Base-by-base conservation (phyloP, 2,113 vertebrate genomes). In the Cromileptes altivelis region DNA sequence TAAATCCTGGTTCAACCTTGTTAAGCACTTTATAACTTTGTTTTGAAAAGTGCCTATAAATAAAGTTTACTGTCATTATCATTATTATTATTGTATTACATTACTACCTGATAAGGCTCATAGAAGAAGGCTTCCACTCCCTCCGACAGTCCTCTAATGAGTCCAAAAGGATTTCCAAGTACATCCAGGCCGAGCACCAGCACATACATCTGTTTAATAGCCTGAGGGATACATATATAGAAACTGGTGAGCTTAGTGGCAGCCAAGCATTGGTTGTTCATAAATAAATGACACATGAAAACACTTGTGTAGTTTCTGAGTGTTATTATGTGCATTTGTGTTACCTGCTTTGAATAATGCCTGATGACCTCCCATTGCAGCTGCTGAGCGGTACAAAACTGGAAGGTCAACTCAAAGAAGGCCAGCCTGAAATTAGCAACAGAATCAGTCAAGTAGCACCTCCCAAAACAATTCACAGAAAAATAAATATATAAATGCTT, bases 101-200 rank as follows among this genome's bases (percentile, higher is more conserved):
- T 40, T 57, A 50, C 45, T 70, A 99, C 98, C 97, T 99, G 97
- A 79, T 99, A 99, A 23, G 98, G 98, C 89, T 99, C 98, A 92
- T 99, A 99, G 92, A 99, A 99, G 91, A 99, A 98, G 18, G 98
- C 98, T 94, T 98, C 98, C 9, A 99, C 97, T 61, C 98, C 98
- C 94, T 98, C 97, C 33, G 98, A 99, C 85, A 99, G 95, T 75
- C 97, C 98, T 89, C 98, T 95, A 90, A 99, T 98, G 87, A 99
- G 96, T 55, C 97, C 98, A 92, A 97, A 99, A 4, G 98, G 98
- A 94, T 99, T 99, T 80, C 98, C 98, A 86, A 99, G 95, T n/a
- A 99, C 98, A 86, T 99, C 98, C 93, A 99, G 95, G 67, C 98
- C 98, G 90, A 99, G 95, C 89, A 99, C 97, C 81, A 99, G 96